Evolutionary conservation across 2,113 vertebrate genomes (phyloP).

Genomic region (Pseudonaja textilis): DNA sequence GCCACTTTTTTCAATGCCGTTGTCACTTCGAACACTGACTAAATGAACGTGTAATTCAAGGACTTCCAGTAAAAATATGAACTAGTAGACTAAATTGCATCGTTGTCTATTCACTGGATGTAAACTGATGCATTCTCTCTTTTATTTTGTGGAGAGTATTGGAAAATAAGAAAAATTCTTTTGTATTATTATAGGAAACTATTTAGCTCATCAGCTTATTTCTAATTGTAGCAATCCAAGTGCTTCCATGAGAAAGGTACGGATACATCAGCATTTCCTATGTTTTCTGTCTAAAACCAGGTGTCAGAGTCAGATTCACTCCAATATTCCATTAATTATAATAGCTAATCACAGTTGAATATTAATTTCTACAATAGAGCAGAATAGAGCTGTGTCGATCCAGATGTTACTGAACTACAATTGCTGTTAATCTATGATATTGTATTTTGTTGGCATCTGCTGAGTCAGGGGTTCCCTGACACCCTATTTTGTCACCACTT

Average conservation of each 20-base stretch:
- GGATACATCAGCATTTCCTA: not conserved
- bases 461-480: not conserved
- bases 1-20: not conserved
- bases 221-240: not conserved
- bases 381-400: not conserved
- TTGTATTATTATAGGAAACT: not conserved
- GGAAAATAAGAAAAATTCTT: not conserved
- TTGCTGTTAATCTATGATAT: not conserved
- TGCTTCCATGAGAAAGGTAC: not conserved
- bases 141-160: not conserved
- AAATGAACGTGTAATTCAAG: not conserved
- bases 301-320: not conserved
- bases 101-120: not conserved
- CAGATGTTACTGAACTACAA: not conserved
- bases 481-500: not conserved
- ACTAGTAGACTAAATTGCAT: not conserved
- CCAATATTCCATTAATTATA: not conserved
- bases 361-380: not conserved
- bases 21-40: not conserved
- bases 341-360: not conserved
- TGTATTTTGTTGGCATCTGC: not conserved
- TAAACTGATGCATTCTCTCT: not conserved
- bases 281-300: not conserved
- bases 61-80: not conserved
- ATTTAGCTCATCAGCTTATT: not conserved